Base-by-base conservation (phyloP, 2,113 vertebrate species). In the Sinosuthora webbiana region DNA sequence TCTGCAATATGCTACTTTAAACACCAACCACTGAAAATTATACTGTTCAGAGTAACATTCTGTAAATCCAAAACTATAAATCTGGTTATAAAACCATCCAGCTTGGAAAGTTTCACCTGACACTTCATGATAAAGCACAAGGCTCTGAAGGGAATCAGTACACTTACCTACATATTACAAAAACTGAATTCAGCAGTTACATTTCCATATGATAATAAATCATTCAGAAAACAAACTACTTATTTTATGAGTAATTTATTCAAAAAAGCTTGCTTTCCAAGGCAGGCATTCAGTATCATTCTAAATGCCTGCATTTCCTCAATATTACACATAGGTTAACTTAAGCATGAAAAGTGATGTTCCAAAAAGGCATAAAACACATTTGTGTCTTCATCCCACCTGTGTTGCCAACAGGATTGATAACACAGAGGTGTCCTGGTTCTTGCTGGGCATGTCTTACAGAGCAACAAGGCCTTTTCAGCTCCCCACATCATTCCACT, bases 41-140 rank as follows among this genome's bases (percentile, higher is more conserved):
- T 27, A 83, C 63, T 86, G 23, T 17, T 96, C 49, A 77, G 50
- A 90, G 25, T 77, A 91, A 87, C 35, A 25, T 67, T 91, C 81
- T 86, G 64, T 85, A 89, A 96, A 93, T 89, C 30, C 45, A 93
- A 85, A 97, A 90, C n/a, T 57, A 84, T 87, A 94, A 73, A 84
- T 76, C 79, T 68, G 57, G 90, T 84, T 71, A 90, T 33, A 94
- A 94, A 94, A 62, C 50, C 64, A 87, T 89, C n/a, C 57, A 50
- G 85, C 69, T 56, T 92, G 60, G 17, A 93, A 86, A 65, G 45
- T 70, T 77, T 71, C 33, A 70, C 31, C 39, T 92, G 83, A 94
- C 90, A 95, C 24, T 64, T 77, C 37, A 83, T 57, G 63, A 90
- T 67, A 91, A 95, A 94, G 25, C 69, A 86, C 15, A 78, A 37